Evolutionary conservation across 2,113 vertebrate species (phyloP).

Genomic region (Perca flavescens): DNA sequence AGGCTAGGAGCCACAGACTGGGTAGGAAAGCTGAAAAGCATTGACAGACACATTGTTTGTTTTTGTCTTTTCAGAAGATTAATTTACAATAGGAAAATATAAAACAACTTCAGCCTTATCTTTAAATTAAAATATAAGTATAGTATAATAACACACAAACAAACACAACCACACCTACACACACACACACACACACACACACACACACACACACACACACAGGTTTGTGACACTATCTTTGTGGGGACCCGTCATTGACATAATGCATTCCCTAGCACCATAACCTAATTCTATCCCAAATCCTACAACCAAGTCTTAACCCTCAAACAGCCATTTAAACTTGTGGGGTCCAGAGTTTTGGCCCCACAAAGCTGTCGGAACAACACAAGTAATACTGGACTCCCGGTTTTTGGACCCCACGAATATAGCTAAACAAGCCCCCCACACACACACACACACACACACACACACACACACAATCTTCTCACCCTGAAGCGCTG

Average conservation of each 20-base stretch:
- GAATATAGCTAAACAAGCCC: too few species aligned
- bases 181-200: too few species aligned
- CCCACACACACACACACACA: not conserved
- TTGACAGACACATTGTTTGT: not conserved
- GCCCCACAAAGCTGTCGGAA: too few species aligned
- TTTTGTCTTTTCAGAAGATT: not conserved
- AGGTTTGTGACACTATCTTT: not conserved
- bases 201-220: not conserved
- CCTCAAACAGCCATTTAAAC: too few species aligned
- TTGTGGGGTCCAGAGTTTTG: too few species aligned
- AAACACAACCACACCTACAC: slow-evolving; percentile 10
- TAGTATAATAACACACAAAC: not conserved
- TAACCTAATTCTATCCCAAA: too few species aligned
- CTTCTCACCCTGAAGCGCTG: slow-evolving; percentile 81
- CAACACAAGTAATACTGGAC: too few species aligned
- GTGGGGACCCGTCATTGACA: too few species aligned
- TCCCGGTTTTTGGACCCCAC: too few species aligned
- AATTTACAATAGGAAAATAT: not conserved
- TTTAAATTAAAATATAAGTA: not conserved
- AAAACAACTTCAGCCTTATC: not conserved
- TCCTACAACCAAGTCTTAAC: too few species aligned
- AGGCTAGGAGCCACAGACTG: not conserved
- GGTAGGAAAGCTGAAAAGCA: not conserved
- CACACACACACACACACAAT: not conserved
- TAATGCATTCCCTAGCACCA: too few species aligned